Base-by-base conservation (phyloP, 2,797 vertebrate species). In the Notolabrus celidotus region DNA sequence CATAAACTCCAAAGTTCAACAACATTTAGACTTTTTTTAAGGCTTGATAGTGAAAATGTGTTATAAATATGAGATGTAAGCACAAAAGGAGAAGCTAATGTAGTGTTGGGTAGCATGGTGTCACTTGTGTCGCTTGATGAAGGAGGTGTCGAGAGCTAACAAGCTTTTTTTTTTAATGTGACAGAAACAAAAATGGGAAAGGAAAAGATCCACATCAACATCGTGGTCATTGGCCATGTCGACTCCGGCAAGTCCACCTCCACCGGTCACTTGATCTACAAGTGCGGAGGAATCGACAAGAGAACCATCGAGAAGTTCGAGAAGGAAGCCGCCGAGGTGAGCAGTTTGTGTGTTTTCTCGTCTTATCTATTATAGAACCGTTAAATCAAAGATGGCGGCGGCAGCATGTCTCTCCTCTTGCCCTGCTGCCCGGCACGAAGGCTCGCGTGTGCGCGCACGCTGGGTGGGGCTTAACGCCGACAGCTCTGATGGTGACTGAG, bases 161-260 rank as follows among this genome's bases (percentile, higher is more conserved):
- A 1, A 11, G 0, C 2, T 2, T 3, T 22, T 12, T 5, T 9
- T 2, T 19, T 20, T 2, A 46, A 8, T 1, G 20, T n/a, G 19
- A 19, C 62, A 95, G 94, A 92, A 94, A 92, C 58, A 86, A 91
- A 76, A 84, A 95, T 94, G 94, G 94, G 87, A 88, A 96, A 95
- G 92, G 95, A 96, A 89, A 96, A 96, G 89, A 85, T 11, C 67
- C 94, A 96, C 88, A 95, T 95, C 71, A 95, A 95, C 91, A 94
- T 95, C 78, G 93, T 95, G 92, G 94, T 95, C 74, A 96, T 96
- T 39, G 95, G 95, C 85, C 95, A 96, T 77, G 93, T 95, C 89
- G 95, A 96, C 91, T 96, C 93, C 38, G 95, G 95, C 39, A 95
- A 95, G 86, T 95, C 94, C 34, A 96, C 94, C 49, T 91, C 91